A percentile compares a stretch with the other conserved stretches of the same genome.
Conservation (phyloP, 2,797 vertebrate genomes). For the Onychomys torridus region DNA sequence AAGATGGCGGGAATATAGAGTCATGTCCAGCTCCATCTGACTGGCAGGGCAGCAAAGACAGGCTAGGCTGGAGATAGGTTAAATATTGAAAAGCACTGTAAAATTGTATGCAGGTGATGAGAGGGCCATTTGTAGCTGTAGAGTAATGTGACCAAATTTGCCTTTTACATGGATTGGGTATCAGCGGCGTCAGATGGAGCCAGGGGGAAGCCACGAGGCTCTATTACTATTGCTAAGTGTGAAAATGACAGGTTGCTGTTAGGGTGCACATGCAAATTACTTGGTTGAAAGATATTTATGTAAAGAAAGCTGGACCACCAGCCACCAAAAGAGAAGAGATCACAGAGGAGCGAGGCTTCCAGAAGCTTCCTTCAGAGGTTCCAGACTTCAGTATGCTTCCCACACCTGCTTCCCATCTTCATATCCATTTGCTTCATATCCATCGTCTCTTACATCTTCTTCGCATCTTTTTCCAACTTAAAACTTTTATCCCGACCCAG, state of each 20-base stretch:
- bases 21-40: background rate
- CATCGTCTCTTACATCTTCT: background rate
- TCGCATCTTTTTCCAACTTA: background rate
- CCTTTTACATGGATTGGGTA: background rate
- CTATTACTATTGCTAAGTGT: background rate
- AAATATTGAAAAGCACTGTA: background rate
- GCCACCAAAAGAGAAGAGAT: background rate
- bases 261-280: background rate
- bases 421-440: background rate
- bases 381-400: background rate
- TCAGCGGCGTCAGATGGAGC: background rate
- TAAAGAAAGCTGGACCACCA: background rate
- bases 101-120: background rate
- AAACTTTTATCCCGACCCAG: background rate
- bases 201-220: background rate
- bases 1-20: accelerated
- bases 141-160: background rate
- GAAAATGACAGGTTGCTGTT: slow-evolving; percentile 19
- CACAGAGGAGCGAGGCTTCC: background rate
- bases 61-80: background rate
- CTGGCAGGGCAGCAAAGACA: background rate
- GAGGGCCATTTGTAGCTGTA: background rate
- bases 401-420: background rate
- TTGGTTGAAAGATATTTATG: background rate
- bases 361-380: background rate